Evolutionary conservation across 1,140 invertebrate genomes (phyloP).

Genomic region (Papilio aristodemus): DNA sequence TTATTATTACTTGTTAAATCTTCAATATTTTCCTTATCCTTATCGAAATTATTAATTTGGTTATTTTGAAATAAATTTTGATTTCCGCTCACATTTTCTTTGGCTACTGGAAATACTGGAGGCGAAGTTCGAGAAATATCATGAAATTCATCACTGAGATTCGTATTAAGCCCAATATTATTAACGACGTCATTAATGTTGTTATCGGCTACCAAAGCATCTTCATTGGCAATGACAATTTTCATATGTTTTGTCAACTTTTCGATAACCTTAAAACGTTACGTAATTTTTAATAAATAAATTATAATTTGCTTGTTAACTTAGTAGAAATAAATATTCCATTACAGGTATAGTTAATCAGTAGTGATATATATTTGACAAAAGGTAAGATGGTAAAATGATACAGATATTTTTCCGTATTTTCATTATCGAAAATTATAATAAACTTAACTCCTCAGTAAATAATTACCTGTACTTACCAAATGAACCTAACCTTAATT

Average conservation of each 20-base stretch:
- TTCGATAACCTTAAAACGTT: conserved; percentile 56
- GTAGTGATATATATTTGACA: too few relatives aligned
- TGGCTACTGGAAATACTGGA: background rate
- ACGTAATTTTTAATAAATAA: conserved; percentile 23
- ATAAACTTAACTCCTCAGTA: too few relatives aligned
- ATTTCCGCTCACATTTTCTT: background rate
- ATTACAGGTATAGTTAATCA: too few relatives aligned
- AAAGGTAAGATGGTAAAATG: too few relatives aligned
- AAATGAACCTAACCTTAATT: too few relatives aligned
- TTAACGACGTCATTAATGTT: conserved; percentile 21
- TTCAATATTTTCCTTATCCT: background rate
- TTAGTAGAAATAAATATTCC: too few relatives aligned
- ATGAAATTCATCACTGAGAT: background rate
- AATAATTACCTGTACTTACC: too few relatives aligned
- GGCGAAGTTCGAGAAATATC: background rate
- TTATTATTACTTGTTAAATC: background rate
- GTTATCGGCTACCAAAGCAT: conserved; percentile 2
- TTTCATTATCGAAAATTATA: too few relatives aligned
- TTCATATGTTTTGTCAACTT: conserved; percentile 54
- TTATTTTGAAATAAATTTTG: background rate
- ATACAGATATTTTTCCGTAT: too few relatives aligned
- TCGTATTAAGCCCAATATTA: background rate
- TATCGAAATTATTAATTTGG: background rate
- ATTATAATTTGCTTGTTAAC: too few relatives aligned
- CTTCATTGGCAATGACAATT: conserved; percentile 43